Evolutionary conservation across 2,888 invertebrate genomes (phyloP), one percentile per base, ranked within the genome.

Genomic region (Stegophylla sp.): DNA sequence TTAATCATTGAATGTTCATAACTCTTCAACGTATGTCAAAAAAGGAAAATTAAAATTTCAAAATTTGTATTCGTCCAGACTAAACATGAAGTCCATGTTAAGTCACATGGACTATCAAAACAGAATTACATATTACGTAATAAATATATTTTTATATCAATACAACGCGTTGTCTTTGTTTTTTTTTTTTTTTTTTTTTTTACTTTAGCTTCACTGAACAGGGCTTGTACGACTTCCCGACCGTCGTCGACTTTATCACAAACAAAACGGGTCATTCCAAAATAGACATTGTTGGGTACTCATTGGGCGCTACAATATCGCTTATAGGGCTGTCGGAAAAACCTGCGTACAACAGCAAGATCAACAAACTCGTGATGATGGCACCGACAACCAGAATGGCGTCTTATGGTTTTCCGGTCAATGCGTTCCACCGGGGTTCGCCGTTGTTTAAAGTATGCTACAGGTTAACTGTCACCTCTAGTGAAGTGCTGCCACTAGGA

Each of bases 291-390:
- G 41, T 77, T 0, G 83, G 81, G 13, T 83, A 82, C 73, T 83
- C 83, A 13, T 67, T 83, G 64, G 83, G 83, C 7, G 82, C 81
- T 0, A 82, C 82, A 12, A 72, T 82, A 17, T 45, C 77, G 5
- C 34, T 83, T 20, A 76, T 83, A 9, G 69, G 81, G 5, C 59
- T 83, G n/a, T 75, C 82, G 15, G 83, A 83, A 20, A 79, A 69
- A 26, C 66, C 82, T 12, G 64, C 71, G 48, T 83, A 82, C 61
- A 83, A 83, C 67, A 66, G 63, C n/a, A 83, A 83, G 48, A 43
- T 83, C 45, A 45, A 81, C 45, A 82, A 71, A 66, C 61, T 79
- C 4, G 72, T 83, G n/a, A 59, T 83, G 48, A 83, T 83, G 76
- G 83, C 82, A 10, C 83, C 83, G 9, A 73, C 82, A 5, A 66